Evolutionary conservation across 2,888 invertebrate species (phyloP), one percentile per base, ranked within the genome.

Genomic region (Drosophila greeni): DNA sequence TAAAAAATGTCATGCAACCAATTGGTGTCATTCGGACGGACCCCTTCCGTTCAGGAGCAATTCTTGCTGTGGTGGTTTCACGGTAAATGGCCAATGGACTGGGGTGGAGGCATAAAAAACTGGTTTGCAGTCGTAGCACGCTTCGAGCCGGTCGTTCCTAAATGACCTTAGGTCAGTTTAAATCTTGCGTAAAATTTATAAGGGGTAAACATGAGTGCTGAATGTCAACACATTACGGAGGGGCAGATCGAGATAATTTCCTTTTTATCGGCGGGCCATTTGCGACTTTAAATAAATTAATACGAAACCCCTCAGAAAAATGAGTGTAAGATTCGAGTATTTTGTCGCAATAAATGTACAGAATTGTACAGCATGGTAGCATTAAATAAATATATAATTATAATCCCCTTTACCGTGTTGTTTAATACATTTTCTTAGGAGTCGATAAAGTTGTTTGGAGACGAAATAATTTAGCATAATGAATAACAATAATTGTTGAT

Each of bases 161-260:
- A 82, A 76, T 80, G 79, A 80, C 79, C 80, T 79, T 12, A 70
- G 79, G 79, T 80, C 82, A 80, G 76, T 72, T 74, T 76, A 72
- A 80, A 76, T 80, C 72, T 72, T 71, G 80, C 74, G 82, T 64
- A 60, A 72, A 79, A 82, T 80, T 76, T 61, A 42, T 65, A 58
- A 59, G 56, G 61, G 39, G 23, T 47, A 39, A 39, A 24, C 8
- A 24, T 11, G 9, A 43, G 23, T 16, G 23, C 66, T 78, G 73
- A 78, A 76, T 78, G 74, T 74, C 66, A 70, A 42, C 56, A 58
- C 42, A 61, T 12, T 16, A 6, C 6, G 43, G 12, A 47, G 16
- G 45, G 45, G 18, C 1, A 9, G 29, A 18, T 14, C 4, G 18
- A 4, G 14, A 18, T 39, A 24, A 18, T 14, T 20, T 39, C 26